A percentile compares a stretch with the other conserved stretches of the same genome.
Conservation (phyloP, 1,140 invertebrate species). For the Holcopasites calliopsidis region DNA sequence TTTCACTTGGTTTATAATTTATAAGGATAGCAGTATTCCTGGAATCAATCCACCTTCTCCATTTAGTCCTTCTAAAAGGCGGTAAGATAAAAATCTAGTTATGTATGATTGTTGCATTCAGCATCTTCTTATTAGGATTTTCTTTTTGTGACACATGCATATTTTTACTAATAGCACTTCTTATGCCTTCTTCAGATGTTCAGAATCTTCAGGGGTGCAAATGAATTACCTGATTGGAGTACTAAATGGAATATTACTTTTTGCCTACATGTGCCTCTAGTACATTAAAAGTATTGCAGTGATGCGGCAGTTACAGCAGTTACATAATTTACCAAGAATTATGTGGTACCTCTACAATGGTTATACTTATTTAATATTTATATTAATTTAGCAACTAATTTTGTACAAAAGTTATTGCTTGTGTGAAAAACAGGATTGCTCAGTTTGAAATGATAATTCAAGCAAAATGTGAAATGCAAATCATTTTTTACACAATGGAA, state of each 20-base stretch:
- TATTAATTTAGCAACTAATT: background rate
- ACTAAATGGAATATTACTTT: slow-evolving; percentile 66
- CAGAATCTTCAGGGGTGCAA: slow-evolving; percentile 49
- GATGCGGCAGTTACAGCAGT: background rate
- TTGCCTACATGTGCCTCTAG: slow-evolving; percentile 69
- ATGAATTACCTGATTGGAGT: slow-evolving; percentile 68
- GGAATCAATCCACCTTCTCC: slow-evolving; percentile 70
- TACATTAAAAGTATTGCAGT: background rate
- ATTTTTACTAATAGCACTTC: background rate
- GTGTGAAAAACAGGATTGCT: no score
- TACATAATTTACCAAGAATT: background rate
- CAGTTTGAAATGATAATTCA: no score
- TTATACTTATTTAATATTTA: slow-evolving; percentile 31
- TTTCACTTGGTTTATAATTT: slow-evolving; percentile 74
- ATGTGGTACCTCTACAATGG: background rate
- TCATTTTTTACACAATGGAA: background rate
- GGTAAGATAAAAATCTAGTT: slow-evolving; percentile 45
- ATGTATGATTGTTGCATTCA: background rate
- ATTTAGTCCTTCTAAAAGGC: slow-evolving; percentile 60
- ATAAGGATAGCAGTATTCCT: slow-evolving; percentile 72
- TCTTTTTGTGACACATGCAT: background rate
- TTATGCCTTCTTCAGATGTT: slow-evolving; percentile 53
- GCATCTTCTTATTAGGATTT: background rate
- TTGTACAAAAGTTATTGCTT: background rate
- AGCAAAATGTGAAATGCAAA: background rate